These are phyloP conservation scores for Thamnophis elegans DNA, from an alignment of 2,797 vertebrate species.

Conservation along the genomic window DNA sequence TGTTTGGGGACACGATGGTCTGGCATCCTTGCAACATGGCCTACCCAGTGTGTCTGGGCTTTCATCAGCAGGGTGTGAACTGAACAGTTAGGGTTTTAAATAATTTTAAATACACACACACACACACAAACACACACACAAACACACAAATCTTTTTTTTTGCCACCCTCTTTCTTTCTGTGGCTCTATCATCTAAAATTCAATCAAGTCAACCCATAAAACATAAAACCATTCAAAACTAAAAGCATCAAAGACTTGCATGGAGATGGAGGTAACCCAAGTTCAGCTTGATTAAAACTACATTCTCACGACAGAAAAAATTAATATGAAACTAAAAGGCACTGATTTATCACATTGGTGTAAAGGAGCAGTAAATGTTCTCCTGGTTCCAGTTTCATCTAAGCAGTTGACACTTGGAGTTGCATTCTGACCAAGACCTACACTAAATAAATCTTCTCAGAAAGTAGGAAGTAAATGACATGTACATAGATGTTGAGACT, in stretches of 20 bases:
- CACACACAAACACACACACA: too few relatives aligned
- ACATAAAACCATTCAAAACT: neutral
- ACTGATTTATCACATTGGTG: neutral
- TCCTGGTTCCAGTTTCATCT: neutral
- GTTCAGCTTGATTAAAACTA: neutral
- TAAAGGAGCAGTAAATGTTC: neutral
- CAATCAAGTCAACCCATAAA: neutral
- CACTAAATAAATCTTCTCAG: neutral
- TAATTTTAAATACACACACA: too few relatives aligned
- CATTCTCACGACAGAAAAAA: neutral
- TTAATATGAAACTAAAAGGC: neutral
- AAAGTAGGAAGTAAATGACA: neutral
- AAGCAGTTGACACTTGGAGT: neutral
- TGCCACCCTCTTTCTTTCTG: neutral
- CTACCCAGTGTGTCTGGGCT: too few relatives aligned
- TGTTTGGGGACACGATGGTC: too few relatives aligned
- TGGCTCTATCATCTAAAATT: neutral
- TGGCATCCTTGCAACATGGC: too few relatives aligned
- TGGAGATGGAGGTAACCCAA: too few relatives aligned
- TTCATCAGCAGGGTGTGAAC: too few relatives aligned
- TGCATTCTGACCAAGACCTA: slow-evolving; percentile 20
- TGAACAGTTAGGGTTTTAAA: too few relatives aligned
- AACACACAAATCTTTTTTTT: neutral
- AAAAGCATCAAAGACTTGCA: neutral
- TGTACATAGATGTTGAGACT: neutral